Evolutionary conservation across 92 coral and sea anemone species (phyloP).

Genomic region (Porites rus): DNA sequence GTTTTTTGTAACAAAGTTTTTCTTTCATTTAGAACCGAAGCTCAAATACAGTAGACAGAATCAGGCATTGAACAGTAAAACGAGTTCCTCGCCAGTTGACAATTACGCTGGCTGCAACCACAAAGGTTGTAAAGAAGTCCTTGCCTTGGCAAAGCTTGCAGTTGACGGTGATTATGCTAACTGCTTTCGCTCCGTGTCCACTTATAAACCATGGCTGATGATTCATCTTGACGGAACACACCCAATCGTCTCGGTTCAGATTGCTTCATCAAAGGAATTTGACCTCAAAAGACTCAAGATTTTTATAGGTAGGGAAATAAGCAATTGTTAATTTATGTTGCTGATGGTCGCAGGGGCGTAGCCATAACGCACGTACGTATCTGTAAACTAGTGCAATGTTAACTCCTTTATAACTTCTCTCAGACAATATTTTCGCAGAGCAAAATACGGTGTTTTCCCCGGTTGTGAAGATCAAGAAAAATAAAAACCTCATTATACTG

Average conservation of each 20-base stretch:
- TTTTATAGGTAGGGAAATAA: background rate
- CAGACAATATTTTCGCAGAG: too few relatives aligned
- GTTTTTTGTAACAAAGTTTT: background rate
- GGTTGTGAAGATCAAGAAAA: too few relatives aligned
- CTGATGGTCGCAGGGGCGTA: too few relatives aligned
- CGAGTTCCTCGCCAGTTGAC: background rate
- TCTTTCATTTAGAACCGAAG: background rate
- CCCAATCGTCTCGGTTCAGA: background rate
- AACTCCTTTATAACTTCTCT: too few relatives aligned
- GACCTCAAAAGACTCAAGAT: background rate
- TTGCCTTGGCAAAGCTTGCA: background rate
- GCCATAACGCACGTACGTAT: too few relatives aligned
- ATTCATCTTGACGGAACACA: background rate
- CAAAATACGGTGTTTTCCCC: too few relatives aligned
- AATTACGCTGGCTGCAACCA: background rate
- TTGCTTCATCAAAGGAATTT: background rate
- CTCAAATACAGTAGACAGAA: background rate
- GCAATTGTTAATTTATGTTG: background rate
- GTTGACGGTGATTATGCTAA: background rate
- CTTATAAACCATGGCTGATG: conserved; percentile 15
- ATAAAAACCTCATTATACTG: too few relatives aligned
- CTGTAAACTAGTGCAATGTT: too few relatives aligned
- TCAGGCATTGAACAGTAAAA: background rate
- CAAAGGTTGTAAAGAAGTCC: background rate
- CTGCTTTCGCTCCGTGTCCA: background rate